Evolutionary conservation across 2,113 vertebrate genomes (phyloP), one percentile per base, ranked within the genome.

Genomic region (Sylvilagus bachmani): DNA sequence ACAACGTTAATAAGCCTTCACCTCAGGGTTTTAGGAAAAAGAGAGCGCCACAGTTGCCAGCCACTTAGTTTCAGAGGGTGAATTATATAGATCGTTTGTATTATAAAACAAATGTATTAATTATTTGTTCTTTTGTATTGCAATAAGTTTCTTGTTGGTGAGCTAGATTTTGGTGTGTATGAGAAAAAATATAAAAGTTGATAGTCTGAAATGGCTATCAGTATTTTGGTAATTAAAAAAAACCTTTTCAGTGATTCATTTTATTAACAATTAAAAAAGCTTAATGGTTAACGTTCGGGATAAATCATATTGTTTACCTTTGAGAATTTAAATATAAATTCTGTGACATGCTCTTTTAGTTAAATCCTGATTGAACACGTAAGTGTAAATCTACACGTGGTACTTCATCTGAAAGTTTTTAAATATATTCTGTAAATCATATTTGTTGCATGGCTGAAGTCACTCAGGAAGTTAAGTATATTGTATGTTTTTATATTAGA

Each of bases 1-100:
- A 55, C 93, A 58, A 71, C 31, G 51, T 96, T 86, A 67, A 31
- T 90, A 73, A 90, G 89, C 53, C 94, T 74, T 73, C 80, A 58
- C 95, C 94, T 96, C 88, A 86, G 98, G 97, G 97, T 73, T 97
- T 95, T 96, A 90, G 91, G 71, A 58, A 51, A 19, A 90, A 92
- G 73, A 90, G 66, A 78, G 53, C 84, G 62, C 66, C 70, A 58
- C 71, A 14, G 25, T 93, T 79, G 62, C 29, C 92, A 89, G 83
- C 88, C 77, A 86, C 90, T 94, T 95, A 44, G 3, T 87, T 92
- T 93, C 83, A 31, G 55, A 83, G n/a, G 66, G 70, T 81, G 21
- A 84, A 80, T 82, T 93, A 75, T 91, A 81, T 89, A 70, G 22
- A 62, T 79, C 79, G 58, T 51, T 92, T 97, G 94, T 92, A 90